Percentiles rank a stretch among this genome's conserved stretches.
phyloP scores from a whole-genome alignment of 2,888 invertebrate species.

The Cephonodes hylas region DNA sequence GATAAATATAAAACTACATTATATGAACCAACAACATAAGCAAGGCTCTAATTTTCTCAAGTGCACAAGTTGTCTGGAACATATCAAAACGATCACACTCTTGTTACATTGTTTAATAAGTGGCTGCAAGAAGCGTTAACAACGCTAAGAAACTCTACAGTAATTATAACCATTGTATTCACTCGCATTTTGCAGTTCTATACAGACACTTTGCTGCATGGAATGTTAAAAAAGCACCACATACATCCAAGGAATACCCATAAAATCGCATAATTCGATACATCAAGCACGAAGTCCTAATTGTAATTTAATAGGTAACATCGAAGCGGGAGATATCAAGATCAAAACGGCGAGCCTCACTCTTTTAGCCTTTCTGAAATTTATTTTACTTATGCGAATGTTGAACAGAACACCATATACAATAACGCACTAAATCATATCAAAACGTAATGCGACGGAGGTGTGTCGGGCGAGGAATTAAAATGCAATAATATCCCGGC shows the following conservation, averaged over 20 bases:
- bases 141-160: background rate
- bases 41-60: no score
- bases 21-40: no score
- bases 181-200: background rate
- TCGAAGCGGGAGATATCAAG: slow-evolving; percentile 51
- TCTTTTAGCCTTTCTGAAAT: slow-evolving; percentile 55
- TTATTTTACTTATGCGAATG: slow-evolving; percentile 55
- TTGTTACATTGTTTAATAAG: background rate
- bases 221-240: background rate
- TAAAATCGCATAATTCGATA: slow-evolving; percentile 33
- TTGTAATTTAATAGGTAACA: slow-evolving; percentile 68
- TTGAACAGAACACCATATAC: slow-evolving; percentile 48
- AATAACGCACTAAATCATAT: slow-evolving; percentile 75
- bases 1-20: no score
- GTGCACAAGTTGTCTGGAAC: no score
- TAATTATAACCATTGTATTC: background rate
- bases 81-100: background rate
- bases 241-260: slow-evolving; percentile 1
- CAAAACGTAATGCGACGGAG: slow-evolving; percentile 68
- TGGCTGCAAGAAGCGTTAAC: background rate
- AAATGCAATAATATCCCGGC: slow-evolving; percentile 76
- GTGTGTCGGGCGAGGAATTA: slow-evolving; percentile 72
- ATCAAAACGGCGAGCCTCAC: slow-evolving; percentile 47
- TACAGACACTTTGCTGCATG: background rate
- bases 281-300: slow-evolving; percentile 52